phyloP scores from a whole-genome alignment of 2,113 vertebrate species.

The Zingel zingel region DNA sequence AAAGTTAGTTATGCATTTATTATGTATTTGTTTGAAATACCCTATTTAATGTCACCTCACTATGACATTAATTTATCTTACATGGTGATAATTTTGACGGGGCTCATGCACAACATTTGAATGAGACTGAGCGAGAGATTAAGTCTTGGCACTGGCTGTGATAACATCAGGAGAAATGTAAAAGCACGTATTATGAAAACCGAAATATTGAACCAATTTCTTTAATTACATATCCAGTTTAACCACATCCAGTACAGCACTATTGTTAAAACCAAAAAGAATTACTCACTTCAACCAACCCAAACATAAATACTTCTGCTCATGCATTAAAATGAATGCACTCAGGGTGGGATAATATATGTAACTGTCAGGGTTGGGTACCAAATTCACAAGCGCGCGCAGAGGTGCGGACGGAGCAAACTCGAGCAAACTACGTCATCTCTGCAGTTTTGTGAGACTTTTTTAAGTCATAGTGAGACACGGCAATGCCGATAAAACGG shows the following conservation, averaged over 20 bases:
- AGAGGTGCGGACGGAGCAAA: no score
- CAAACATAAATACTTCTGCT: neutral
- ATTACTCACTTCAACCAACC: neutral
- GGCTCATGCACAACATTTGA: neutral
- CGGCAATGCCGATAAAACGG: no score
- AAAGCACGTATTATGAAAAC: neutral
- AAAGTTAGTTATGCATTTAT: neutral
- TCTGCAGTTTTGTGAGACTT: no score
- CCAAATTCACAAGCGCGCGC: no score
- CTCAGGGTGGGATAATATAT: no score
- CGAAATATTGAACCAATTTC: neutral
- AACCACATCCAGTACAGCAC: constrained; percentile 19
- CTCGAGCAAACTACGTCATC: no score
- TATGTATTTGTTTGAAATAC: neutral
- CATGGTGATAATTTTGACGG: neutral
- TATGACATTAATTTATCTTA: neutral
- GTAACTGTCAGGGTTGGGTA: no score
- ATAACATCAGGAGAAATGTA: neutral
- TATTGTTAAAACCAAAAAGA: constrained; percentile 10
- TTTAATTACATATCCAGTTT: neutral
- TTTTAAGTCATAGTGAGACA: no score
- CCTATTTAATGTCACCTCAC: neutral
- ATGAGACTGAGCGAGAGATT: no score
- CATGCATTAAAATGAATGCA: no score
- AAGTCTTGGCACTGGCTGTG: neutral